A percentile compares a stretch with the other conserved stretches of the same genome.
phyloP scores from a whole-genome alignment of 2,888 invertebrate genomes.

The Oithona nana region DNA sequence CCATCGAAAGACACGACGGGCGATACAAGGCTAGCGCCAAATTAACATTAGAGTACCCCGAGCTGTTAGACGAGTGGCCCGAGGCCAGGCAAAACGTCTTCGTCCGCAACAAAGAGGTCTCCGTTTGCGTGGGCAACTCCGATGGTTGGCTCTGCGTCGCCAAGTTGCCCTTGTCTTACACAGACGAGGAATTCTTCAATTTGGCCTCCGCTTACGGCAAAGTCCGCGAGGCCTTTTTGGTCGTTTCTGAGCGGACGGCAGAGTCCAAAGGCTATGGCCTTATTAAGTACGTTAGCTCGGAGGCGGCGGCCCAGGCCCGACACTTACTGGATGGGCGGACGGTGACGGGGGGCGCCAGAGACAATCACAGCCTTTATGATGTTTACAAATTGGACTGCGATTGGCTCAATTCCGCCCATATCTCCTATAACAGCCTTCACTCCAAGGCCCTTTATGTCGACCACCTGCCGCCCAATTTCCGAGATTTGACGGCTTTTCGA shows the following conservation, averaged over 20 bases:
- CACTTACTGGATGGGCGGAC: constrained; percentile 30
- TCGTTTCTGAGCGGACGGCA: constrained; percentile 24
- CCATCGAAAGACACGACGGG: constrained; percentile 7
- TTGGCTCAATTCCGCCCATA: constrained; percentile 32
- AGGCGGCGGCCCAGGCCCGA: constrained; percentile 32
- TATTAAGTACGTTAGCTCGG: constrained; percentile 34
- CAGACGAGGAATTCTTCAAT: constrained; percentile 31
- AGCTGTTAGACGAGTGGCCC: constrained; percentile 16
- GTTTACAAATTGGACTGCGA: constrained; percentile 29
- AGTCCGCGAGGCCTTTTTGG: constrained; percentile 32
- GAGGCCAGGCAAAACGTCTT: constrained; percentile 5
- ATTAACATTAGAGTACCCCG: constrained; percentile 3
- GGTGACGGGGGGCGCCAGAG: constrained; percentile 26
- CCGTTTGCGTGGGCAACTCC: constrained; percentile 1
- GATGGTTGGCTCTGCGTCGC: constrained; percentile 30
- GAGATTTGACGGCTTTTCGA: constrained; percentile 33
- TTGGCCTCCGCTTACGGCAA: constrained; percentile 31
- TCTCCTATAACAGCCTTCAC: constrained; percentile 32
- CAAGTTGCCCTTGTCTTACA: constrained; percentile 30
- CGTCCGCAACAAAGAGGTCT: constrained; percentile 11
- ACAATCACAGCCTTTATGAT: constrained; percentile 16
- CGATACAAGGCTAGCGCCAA: constrained; percentile 16
- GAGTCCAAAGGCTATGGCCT: constrained; percentile 35
- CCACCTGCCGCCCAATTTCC: constrained; percentile 33
- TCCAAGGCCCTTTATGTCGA: constrained; percentile 35